These are phyloP conservation scores for Tiliqua scincoides DNA, from an alignment of 2,113 vertebrate genomes.

Conservation along the genomic window DNA sequence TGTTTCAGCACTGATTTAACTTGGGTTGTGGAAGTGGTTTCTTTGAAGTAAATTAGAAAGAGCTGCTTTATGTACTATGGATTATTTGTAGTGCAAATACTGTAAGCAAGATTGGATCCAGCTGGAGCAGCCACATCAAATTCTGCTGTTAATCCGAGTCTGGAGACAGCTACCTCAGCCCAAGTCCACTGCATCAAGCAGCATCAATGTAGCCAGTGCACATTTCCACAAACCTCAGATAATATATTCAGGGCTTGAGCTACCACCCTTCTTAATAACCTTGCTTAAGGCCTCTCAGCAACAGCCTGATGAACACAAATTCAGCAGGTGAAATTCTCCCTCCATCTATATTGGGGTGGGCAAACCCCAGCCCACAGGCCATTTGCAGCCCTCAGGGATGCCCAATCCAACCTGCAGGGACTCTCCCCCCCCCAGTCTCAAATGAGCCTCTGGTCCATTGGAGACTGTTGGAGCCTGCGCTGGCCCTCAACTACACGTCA, in stretches of 20 bases:
- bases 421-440: too few relatives aligned
- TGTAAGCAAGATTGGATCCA: slow-evolving; percentile 32
- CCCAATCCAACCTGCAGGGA: too few relatives aligned
- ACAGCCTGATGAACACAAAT: neutral
- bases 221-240: neutral
- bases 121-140: slow-evolving; percentile 41
- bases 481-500: too few relatives aligned
- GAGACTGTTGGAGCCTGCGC: too few relatives aligned
- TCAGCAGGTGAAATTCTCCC: neutral
- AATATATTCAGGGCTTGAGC: neutral
- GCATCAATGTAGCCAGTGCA: neutral
- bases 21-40: slow-evolving; percentile 31
- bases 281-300: neutral
- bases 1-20: slow-evolving; percentile 43
- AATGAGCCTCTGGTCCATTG: too few relatives aligned
- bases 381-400: too few relatives aligned
- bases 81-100: slow-evolving; percentile 39
- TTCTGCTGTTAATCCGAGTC: neutral
- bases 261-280: neutral
- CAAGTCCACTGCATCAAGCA: neutral
- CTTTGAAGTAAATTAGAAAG: slow-evolving; percentile 41
- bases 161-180: neutral
- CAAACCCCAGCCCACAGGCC: neutral
- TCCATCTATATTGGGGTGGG: neutral
- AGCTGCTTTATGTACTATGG: slow-evolving; percentile 27